Evolutionary conservation across 2,888 invertebrate species (phyloP).

Genomic region (Heteromurus nitidus): DNA sequence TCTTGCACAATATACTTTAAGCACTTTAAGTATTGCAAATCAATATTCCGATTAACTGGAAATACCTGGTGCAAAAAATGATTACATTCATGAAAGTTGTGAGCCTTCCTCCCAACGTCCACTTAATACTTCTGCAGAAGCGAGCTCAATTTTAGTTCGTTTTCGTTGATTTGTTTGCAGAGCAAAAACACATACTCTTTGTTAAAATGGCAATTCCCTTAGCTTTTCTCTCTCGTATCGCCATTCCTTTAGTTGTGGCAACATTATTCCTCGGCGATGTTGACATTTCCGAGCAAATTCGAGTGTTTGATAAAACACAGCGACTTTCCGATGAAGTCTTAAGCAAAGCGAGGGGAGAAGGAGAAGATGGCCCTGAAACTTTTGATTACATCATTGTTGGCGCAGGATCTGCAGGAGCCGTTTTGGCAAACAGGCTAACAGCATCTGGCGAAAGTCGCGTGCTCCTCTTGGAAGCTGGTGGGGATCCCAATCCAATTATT

Average conservation of each 20-base stretch:
- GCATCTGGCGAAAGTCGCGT: slow-evolving; percentile 13
- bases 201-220: slow-evolving; percentile 61
- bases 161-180: too few relatives aligned
- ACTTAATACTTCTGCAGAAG: too few relatives aligned
- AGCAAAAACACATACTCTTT: too few relatives aligned
- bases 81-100: too few relatives aligned
- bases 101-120: too few relatives aligned
- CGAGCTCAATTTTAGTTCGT: too few relatives aligned
- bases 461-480: slow-evolving; percentile 48
- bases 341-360: slow-evolving; percentile 49
- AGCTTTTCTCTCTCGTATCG: slow-evolving; percentile 32
- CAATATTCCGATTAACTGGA: too few relatives aligned
- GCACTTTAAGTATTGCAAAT: too few relatives aligned
- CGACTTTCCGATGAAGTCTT: slow-evolving; percentile 36
- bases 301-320: slow-evolving; percentile 48
- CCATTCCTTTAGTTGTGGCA: slow-evolving; percentile 58
- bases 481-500: slow-evolving; percentile 64
- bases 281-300: slow-evolving; percentile 39
- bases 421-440: slow-evolving; percentile 24
- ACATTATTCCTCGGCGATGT: slow-evolving; percentile 40
- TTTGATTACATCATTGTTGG: slow-evolving; percentile 52
- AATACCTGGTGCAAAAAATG: too few relatives aligned
- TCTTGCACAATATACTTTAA: too few relatives aligned
- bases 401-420: neutral
- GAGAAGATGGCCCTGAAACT: slow-evolving; percentile 32